These are phyloP conservation scores for Cotesia vestalis DNA, from an alignment of 1,140 invertebrate genomes.

Conservation along the genomic window DNA sequence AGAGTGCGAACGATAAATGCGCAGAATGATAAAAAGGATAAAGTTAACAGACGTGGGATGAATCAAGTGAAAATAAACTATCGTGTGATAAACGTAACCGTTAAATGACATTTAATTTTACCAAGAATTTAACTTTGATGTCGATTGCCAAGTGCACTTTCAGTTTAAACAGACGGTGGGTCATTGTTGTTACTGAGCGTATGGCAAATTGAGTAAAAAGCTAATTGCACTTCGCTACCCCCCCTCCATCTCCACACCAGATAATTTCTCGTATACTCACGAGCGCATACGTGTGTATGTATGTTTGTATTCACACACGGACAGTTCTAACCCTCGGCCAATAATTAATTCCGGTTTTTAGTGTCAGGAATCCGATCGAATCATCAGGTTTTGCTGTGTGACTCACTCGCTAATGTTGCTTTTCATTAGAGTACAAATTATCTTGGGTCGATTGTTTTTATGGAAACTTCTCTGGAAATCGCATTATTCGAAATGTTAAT, in stretches of 20 bases:
- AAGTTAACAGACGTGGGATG: constrained; percentile 17
- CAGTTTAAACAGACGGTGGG: constrained; percentile 5
- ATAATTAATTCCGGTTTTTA: constrained; percentile 60
- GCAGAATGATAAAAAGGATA: neutral
- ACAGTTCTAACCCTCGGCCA: constrained; percentile 24
- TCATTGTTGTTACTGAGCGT: constrained; percentile 22
- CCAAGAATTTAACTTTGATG: constrained; percentile 55
- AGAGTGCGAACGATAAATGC: too few relatives aligned
- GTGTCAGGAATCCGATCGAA: constrained; percentile 51
- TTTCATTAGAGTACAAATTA: constrained; percentile 1
- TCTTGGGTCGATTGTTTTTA: neutral
- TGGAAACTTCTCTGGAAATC: neutral
- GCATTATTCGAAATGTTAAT: neutral
- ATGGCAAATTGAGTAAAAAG: constrained; percentile 52
- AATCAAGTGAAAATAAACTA: constrained; percentile 36
- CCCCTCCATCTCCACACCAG: constrained; percentile 3
- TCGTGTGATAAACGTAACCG: constrained; percentile 54
- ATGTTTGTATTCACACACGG: neutral
- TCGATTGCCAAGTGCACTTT: neutral
- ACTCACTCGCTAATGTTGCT: neutral
- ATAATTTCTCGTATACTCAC: neutral
- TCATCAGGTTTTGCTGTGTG: constrained; percentile 23
- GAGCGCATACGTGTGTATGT: neutral
- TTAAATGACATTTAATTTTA: constrained; percentile 62
- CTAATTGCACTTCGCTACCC: constrained; percentile 52